Conservation (phyloP, 2,797 vertebrate species). For the Spinus pinus region DNA sequence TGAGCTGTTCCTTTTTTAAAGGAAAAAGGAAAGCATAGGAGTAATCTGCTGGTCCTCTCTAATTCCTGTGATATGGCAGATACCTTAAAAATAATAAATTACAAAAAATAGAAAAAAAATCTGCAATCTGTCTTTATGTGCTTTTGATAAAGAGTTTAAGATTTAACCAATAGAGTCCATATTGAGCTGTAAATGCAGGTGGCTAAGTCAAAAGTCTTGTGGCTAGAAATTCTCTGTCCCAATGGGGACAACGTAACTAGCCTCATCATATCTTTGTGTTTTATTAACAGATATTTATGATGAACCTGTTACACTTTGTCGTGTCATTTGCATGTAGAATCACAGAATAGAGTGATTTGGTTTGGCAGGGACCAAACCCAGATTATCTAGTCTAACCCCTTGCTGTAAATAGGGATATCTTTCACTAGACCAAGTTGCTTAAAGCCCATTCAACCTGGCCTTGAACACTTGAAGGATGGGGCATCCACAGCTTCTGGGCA, state of each 20-base stretch:
- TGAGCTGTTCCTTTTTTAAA: not conserved
- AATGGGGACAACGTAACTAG: accelerated
- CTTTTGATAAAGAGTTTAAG: not conserved
- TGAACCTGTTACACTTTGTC: not conserved
- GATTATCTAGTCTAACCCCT: not conserved
- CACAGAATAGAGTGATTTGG: not conserved
- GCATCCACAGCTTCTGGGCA: not conserved
- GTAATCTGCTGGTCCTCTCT: not conserved
- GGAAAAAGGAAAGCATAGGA: not conserved
- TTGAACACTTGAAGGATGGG: not conserved
- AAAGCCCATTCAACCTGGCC: not conserved
- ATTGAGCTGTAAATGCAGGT: not conserved
- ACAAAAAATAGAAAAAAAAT: not conserved
- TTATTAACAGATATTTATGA: not conserved
- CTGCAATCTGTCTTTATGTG: not conserved
- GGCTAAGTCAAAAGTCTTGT: not conserved
- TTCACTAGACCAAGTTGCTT: not conserved
- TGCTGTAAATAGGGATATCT: not conserved
- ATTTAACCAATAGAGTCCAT: not conserved
- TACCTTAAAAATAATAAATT: not conserved
- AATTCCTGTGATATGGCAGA: not conserved
- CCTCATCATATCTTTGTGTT: not conserved
- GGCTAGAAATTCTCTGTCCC: not conserved
- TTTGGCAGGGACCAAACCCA: not conserved
- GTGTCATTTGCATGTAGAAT: not conserved